Conservation (phyloP, 2,888 invertebrate genomes). For the Eupithecia subfuscata region DNA sequence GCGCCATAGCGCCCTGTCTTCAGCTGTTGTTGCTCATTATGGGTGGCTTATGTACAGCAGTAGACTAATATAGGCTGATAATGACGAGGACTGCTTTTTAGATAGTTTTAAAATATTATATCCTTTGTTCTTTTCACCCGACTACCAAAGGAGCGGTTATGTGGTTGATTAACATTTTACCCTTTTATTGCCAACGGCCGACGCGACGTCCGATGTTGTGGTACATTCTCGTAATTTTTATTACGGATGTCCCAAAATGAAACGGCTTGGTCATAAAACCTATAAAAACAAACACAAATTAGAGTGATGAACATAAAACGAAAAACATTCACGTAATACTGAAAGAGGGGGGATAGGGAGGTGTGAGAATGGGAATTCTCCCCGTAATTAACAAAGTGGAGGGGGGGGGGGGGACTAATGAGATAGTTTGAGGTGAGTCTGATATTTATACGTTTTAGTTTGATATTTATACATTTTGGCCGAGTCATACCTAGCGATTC, state of each 20-base stretch:
- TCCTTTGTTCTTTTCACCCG: background rate
- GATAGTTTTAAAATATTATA: too few relatives aligned
- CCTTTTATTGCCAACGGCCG: background rate
- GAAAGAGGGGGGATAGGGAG: background rate
- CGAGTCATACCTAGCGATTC: too few relatives aligned
- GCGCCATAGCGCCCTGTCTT: too few relatives aligned
- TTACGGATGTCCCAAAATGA: constrained; percentile 14
- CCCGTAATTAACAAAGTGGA: background rate
- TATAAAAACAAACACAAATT: constrained; percentile 25
- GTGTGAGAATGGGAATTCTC: background rate
- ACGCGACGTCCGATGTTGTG: background rate
- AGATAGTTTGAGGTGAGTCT: background rate
- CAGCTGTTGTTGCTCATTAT: too few relatives aligned
- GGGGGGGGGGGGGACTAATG: background rate
- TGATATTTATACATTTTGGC: background rate
- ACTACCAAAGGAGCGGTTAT: background rate
- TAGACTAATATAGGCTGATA: too few relatives aligned
- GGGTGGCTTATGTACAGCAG: too few relatives aligned
- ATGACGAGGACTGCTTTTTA: too few relatives aligned
- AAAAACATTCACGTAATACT: background rate
- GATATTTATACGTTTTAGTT: background rate
- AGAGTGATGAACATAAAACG: constrained; percentile 13
- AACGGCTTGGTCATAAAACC: constrained; percentile 12
- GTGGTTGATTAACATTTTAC: constrained; percentile 2
- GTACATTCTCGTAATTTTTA: constrained; percentile 20